phyloP scores from a whole-genome alignment of 2,797 vertebrate genomes.

The Zalophus californianus region DNA sequence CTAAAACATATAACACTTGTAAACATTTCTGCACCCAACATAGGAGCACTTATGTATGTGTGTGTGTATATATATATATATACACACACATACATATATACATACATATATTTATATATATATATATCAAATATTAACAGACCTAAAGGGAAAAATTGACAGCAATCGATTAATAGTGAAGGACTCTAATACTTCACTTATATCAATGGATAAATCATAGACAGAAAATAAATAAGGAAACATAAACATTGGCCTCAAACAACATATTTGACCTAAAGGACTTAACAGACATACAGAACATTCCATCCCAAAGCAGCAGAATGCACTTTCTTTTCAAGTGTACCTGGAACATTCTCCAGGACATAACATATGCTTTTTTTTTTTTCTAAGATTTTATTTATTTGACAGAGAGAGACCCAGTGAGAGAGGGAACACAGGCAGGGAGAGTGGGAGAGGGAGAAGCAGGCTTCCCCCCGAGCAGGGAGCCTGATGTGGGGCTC shows the following conservation, averaged over 20 bases:
- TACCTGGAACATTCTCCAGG: background rate
- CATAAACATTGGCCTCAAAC: background rate
- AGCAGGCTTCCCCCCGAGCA: too few species aligned
- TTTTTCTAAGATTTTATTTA: too few species aligned
- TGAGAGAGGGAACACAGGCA: too few species aligned
- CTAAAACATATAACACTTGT: background rate
- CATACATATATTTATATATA: background rate
- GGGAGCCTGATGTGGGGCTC: too few species aligned
- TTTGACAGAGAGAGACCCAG: too few species aligned
- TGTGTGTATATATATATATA: too few species aligned
- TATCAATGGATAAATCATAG: background rate
- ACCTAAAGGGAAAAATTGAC: background rate
- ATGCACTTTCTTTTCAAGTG: background rate
- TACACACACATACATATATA: background rate
- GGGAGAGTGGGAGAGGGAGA: too few species aligned
- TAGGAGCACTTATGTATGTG: background rate
- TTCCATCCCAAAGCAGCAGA: background rate
- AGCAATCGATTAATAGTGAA: background rate
- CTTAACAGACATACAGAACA: background rate
- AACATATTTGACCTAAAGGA: background rate
- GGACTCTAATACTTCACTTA: background rate
- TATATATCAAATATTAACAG: background rate
- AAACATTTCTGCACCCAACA: background rate
- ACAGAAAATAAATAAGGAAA: background rate
- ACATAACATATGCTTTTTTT: background rate